These are phyloP conservation scores for Solea solea DNA, from an alignment of 2,113 vertebrate genomes.

Conservation along the genomic window DNA sequence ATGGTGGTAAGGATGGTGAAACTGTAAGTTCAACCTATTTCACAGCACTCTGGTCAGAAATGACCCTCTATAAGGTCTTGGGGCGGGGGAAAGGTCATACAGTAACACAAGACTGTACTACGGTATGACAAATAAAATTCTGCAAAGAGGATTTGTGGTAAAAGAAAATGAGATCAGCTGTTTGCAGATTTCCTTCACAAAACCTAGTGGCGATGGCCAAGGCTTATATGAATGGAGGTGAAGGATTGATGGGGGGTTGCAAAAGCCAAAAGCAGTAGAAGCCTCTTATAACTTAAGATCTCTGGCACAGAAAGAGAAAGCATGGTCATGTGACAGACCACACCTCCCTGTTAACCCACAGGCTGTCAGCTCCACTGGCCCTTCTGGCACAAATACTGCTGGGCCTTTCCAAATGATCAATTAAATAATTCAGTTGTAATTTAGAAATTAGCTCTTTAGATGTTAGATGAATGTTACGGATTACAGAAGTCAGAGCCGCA, in stretches of 20 bases:
- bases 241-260: slow-evolving; percentile 56
- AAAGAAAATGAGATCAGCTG: slow-evolving; percentile 58
- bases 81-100: slow-evolving; percentile 27
- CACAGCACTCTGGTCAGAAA: slow-evolving; percentile 24
- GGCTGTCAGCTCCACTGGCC: slow-evolving; percentile 30
- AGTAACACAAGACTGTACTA: slow-evolving; percentile 45
- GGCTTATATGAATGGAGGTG: slow-evolving; percentile 65
- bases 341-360: slow-evolving; percentile 41
- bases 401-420: slow-evolving; percentile 51
- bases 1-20: slow-evolving; percentile 40
- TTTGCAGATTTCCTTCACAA: slow-evolving; percentile 55
- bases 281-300: slow-evolving; percentile 74
- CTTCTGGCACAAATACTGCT: slow-evolving; percentile 39
- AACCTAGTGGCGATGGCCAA: slow-evolving; percentile 49
- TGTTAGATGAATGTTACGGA: slow-evolving; percentile 54
- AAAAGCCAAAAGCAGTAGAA: slow-evolving; percentile 57
- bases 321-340: slow-evolving; percentile 43
- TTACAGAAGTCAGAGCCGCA: slow-evolving; percentile 31
- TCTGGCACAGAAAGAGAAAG: slow-evolving; percentile 45
- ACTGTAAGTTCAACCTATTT: slow-evolving; percentile 56
- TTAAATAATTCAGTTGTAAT: slow-evolving; percentile 61
- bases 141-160: slow-evolving; percentile 69
- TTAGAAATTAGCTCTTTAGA: slow-evolving; percentile 35
- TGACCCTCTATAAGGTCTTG: slow-evolving; percentile 23
- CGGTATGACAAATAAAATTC: slow-evolving; percentile 58